These are phyloP conservation scores for Hylaeus volcanicus DNA, from an alignment of 1,140 invertebrate species.

Conservation along the genomic window DNA sequence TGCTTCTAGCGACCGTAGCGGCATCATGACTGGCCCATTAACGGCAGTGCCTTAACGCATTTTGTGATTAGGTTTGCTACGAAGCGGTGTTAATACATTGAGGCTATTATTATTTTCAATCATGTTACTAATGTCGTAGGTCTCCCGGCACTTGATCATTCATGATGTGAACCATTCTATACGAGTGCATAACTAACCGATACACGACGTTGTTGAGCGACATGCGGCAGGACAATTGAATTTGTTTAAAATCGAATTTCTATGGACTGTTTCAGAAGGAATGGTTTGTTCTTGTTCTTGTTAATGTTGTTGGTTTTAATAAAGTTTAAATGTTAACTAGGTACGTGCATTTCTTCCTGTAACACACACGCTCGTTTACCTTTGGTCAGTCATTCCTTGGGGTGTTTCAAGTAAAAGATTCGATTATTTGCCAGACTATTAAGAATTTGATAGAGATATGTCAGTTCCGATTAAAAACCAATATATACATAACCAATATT, in stretches of 20 bases:
- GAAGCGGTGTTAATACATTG: constrained; percentile 24
- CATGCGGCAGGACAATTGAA: constrained; percentile 41
- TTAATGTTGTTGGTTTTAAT: constrained; percentile 68
- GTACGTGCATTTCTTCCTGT: not conserved
- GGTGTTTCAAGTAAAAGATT: not conserved
- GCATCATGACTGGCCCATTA: constrained; percentile 43
- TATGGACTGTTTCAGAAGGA: constrained; percentile 47
- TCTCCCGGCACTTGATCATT: constrained; percentile 54
- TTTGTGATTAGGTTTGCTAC: constrained; percentile 28
- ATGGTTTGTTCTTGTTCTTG: constrained; percentile 61
- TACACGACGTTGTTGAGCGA: constrained; percentile 48
- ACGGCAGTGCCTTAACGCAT: constrained; percentile 38
- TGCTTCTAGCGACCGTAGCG: constrained; percentile 61
- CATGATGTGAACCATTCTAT: constrained; percentile 43
- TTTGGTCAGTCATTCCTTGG: not conserved
- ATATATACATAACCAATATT: no score
- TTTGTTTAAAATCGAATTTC: constrained; percentile 47
- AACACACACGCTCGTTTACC: not conserved
- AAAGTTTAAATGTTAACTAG: constrained; percentile 63
- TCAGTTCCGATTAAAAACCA: no score
- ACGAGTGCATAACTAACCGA: constrained; percentile 45
- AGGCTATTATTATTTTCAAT: constrained; percentile 49
- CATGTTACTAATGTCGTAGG: constrained; percentile 66
- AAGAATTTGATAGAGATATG: no score
- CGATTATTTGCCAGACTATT: not conserved